Evolutionary conservation across 2,888 invertebrate species (phyloP).

Genomic region (Osmoderma eremita): DNA sequence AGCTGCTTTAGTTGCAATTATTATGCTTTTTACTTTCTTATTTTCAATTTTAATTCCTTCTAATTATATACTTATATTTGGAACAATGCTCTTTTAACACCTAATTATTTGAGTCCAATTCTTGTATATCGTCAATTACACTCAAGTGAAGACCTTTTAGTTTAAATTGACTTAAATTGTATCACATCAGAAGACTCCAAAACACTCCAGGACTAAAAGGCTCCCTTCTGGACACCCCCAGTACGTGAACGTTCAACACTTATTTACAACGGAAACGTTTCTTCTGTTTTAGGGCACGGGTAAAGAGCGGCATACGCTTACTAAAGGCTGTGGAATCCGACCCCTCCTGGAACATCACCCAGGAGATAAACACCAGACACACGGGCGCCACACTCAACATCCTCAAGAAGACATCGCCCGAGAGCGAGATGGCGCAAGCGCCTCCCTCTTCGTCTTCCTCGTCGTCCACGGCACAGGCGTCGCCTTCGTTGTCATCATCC

Average conservation of each 20-base stretch:
- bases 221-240: background rate
- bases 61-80: too few species aligned
- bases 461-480: background rate
- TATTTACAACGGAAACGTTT: slow-evolving; percentile 30
- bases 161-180: background rate
- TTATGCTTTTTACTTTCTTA: too few species aligned
- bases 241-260: background rate
- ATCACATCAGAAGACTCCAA: too few species aligned
- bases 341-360: slow-evolving; percentile 82
- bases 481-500: slow-evolving; percentile 1
- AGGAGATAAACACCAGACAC: slow-evolving; percentile 86
- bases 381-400: slow-evolving; percentile 91
- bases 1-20: too few species aligned
- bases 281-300: slow-evolving; percentile 76
- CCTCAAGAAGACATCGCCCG: slow-evolving; percentile 69
- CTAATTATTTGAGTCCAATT: background rate
- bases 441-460: slow-evolving; percentile 15
- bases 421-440: slow-evolving; percentile 16
- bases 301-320: slow-evolving; percentile 87
- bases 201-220: background rate
- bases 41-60: too few species aligned
- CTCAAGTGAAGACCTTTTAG: background rate
- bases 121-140: background rate
- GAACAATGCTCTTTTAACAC: too few species aligned
- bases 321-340: slow-evolving; percentile 81